Conservation (phyloP, 2,797 vertebrate species). For the Chelmon rostratus region DNA sequence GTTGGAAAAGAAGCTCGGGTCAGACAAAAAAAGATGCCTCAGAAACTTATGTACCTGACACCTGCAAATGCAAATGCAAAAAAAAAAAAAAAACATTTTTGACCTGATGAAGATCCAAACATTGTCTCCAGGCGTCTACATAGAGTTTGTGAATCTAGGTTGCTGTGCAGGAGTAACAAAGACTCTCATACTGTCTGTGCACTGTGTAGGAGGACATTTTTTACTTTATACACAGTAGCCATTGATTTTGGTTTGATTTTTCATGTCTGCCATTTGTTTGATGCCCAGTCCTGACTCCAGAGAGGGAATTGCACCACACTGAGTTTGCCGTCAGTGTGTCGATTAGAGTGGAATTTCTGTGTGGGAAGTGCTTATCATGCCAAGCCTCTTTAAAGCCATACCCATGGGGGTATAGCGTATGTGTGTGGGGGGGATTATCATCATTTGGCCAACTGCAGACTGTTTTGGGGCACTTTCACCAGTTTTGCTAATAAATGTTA, state of each 20-base stretch:
- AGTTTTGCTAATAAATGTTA: constrained; percentile 43
- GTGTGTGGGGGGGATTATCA: constrained; percentile 52
- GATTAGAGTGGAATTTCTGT: constrained; percentile 53
- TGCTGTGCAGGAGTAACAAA: not conserved
- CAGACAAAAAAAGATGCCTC: not conserved
- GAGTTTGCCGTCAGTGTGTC: constrained; percentile 44
- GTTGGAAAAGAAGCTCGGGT: not conserved
- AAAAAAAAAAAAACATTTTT: not conserved
- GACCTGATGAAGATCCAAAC: not conserved
- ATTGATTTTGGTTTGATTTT: constrained; percentile 32
- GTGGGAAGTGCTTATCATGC: constrained; percentile 70
- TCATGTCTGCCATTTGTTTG: constrained; percentile 43
- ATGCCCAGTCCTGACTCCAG: constrained; percentile 32
- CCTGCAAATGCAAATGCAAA: not conserved
- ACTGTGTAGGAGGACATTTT: constrained; percentile 6
- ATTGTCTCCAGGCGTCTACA: not conserved
- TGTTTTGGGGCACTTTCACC: constrained; percentile 46
- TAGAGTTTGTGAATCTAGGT: not conserved
- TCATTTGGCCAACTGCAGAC: constrained; percentile 54
- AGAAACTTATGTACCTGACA: not conserved
- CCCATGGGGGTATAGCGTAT: constrained; percentile 62
- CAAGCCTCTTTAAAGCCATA: constrained; percentile 60
- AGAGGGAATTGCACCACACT: constrained; percentile 45
- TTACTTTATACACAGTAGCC: constrained; percentile 1
- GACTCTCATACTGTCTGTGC: not conserved